These are phyloP conservation scores for Drosophila athabasca DNA, from an alignment of 1,140 invertebrate species.

Conservation along the genomic window DNA sequence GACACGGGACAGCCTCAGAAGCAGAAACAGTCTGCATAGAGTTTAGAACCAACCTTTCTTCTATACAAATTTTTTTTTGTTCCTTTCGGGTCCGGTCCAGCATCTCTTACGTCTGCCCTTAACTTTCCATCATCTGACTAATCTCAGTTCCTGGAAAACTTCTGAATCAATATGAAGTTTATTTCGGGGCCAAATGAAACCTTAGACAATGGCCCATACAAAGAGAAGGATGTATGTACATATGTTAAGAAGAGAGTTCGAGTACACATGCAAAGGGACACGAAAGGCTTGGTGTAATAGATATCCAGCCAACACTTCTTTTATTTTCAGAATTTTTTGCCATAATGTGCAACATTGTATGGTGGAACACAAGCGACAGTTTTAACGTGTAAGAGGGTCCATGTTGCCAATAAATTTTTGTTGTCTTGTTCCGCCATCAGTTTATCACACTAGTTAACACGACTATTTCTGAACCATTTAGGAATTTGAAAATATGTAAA, in stretches of 20 bases:
- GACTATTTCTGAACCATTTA: too few relatives aligned
- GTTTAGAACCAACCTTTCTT: too few relatives aligned
- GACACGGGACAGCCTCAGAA: too few relatives aligned
- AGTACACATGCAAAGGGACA: not conserved
- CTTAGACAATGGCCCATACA: not conserved
- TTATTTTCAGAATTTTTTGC: not conserved
- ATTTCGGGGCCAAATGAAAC: constrained; percentile 11
- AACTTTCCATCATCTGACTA: constrained; percentile 1
- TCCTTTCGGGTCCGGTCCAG: too few relatives aligned
- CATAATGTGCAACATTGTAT: constrained; percentile 36
- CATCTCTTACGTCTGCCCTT: not conserved
- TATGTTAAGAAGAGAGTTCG: too few relatives aligned
- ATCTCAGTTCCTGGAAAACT: not conserved
- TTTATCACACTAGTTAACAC: too few relatives aligned
- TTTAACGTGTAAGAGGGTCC: constrained; percentile 39
- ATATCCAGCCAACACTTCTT: constrained; percentile 17
- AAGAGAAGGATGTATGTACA: too few relatives aligned
- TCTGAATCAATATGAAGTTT: constrained; percentile 7
- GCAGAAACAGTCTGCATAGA: too few relatives aligned
- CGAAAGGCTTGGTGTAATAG: constrained; percentile 17
- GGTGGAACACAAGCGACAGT: constrained; percentile 24
- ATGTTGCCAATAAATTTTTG: not conserved
- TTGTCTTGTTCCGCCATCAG: not conserved
- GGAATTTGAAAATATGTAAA: too few relatives aligned
- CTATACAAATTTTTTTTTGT: too few relatives aligned